Evolutionary conservation across 2,113 vertebrate species (phyloP).

Genomic region (Ginglymostoma cirratum): DNA sequence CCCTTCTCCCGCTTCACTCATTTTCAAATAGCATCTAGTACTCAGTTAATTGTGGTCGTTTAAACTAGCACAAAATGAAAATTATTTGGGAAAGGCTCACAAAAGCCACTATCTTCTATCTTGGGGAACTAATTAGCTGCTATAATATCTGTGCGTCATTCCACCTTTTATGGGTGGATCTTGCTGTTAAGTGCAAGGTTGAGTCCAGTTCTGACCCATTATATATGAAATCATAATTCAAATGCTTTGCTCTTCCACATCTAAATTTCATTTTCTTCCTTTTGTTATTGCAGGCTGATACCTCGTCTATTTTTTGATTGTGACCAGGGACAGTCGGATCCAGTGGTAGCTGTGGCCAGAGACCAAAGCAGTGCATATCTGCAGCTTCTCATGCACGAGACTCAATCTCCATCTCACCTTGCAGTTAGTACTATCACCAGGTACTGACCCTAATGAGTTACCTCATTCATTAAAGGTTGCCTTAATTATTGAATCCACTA

Average conservation of each 20-base stretch:
- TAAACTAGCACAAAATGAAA: too few species aligned
- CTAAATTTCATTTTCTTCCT: neutral
- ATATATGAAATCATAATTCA: neutral
- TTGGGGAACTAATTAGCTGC: neutral
- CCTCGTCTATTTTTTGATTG: constrained; percentile 85
- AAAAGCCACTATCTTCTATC: neutral
- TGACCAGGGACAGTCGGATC: constrained; percentile 87
- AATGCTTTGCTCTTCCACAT: too few species aligned
- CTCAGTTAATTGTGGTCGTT: neutral
- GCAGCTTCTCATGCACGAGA: constrained; percentile 94
- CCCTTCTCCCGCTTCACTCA: neutral
- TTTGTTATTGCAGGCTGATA: constrained; percentile 63
- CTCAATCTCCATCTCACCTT: constrained; percentile 81
- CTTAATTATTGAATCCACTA: neutral
- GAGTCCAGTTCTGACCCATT: neutral
- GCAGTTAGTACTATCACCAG: constrained; percentile 89
- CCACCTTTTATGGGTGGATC: neutral
- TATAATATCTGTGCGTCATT: neutral
- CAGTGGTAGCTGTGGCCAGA: constrained; percentile 84
- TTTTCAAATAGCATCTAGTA: neutral
- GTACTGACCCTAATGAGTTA: constrained; percentile 47
- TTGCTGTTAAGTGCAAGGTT: neutral
- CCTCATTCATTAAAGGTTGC: neutral
- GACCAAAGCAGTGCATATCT: constrained; percentile 88
- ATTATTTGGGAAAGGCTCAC: neutral